phyloP scores from a whole-genome alignment of 2,797 vertebrate species.

The Myotis planiceps region DNA sequence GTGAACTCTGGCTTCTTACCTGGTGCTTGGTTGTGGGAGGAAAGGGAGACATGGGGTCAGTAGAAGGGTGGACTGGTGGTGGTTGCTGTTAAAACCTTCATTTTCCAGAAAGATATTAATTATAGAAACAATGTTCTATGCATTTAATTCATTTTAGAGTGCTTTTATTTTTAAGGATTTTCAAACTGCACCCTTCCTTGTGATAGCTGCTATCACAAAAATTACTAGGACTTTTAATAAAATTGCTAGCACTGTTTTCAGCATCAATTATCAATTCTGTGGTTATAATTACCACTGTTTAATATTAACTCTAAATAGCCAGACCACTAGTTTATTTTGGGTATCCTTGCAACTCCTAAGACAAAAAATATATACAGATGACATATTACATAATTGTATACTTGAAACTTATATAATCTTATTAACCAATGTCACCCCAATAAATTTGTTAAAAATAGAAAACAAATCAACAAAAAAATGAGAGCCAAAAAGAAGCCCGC shows the following conservation, averaged over 20 bases:
- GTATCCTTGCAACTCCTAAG: neutral
- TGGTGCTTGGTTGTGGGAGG: neutral
- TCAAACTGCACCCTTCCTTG: neutral
- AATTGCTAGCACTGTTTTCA: neutral
- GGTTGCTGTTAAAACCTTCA: neutral
- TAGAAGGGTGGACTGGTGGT: neutral
- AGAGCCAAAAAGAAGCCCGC: neutral
- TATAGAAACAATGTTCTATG: neutral
- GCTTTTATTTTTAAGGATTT: slow-evolving; percentile 30
- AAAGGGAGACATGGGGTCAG: neutral
- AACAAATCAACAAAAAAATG: slow-evolving; percentile 23
- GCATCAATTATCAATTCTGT: neutral
- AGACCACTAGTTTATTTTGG: neutral
- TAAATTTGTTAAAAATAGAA: neutral
- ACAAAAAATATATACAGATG: neutral
- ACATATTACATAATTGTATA: neutral
- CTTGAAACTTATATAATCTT: neutral
- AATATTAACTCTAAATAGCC: neutral
- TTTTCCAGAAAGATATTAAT: neutral
- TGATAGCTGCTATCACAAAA: neutral
- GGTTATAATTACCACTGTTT: neutral
- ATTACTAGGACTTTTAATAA: neutral
- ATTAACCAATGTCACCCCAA: neutral
- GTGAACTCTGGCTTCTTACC: neutral
- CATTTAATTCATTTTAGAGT: neutral